phyloP scores from a whole-genome alignment of 1,140 invertebrate genomes.

The Macrotrachela quadricornifera region DNA sequence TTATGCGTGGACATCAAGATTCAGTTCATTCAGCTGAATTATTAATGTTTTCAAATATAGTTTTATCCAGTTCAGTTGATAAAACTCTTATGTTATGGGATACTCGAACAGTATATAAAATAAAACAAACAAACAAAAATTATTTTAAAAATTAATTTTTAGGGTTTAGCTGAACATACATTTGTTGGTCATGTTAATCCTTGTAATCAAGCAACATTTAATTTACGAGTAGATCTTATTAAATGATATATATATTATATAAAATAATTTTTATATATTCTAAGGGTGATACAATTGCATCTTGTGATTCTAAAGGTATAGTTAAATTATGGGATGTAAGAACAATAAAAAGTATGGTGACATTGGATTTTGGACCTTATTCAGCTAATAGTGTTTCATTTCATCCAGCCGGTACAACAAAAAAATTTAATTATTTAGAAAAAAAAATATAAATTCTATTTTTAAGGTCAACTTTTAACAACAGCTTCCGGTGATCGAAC shows the following conservation, averaged over 20 bases:
- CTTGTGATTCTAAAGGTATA: conserved; percentile 28
- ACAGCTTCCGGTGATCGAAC: conserved; percentile 25
- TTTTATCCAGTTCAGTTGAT: conserved; percentile 27
- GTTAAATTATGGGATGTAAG: conserved; percentile 31
- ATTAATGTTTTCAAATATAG: conserved; percentile 25
- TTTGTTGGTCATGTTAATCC: conserved; percentile 30
- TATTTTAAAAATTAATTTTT: conserved; percentile 2
- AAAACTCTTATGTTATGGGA: conserved; percentile 32
- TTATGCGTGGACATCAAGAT: conserved; percentile 27
- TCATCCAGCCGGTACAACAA: conserved; percentile 19
- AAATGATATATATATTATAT: neutral
- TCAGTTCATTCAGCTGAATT: conserved; percentile 30
- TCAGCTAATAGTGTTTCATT: conserved; percentile 26
- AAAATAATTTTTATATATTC: conserved; percentile 3
- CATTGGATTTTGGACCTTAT: conserved; percentile 23
- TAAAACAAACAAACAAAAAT: neutral
- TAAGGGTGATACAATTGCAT: conserved; percentile 28
- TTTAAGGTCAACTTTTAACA: conserved; percentile 18
- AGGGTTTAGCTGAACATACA: conserved; percentile 28
- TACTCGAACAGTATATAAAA: conserved; percentile 20
- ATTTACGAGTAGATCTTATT: conserved; percentile 18
- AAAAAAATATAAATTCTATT: neutral
- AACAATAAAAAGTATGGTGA: conserved; percentile 16
- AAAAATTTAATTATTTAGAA: neutral
- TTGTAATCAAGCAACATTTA: conserved; percentile 26